Base-by-base conservation (phyloP, 2,888 invertebrate genomes). In the Lissonota sp. region DNA sequence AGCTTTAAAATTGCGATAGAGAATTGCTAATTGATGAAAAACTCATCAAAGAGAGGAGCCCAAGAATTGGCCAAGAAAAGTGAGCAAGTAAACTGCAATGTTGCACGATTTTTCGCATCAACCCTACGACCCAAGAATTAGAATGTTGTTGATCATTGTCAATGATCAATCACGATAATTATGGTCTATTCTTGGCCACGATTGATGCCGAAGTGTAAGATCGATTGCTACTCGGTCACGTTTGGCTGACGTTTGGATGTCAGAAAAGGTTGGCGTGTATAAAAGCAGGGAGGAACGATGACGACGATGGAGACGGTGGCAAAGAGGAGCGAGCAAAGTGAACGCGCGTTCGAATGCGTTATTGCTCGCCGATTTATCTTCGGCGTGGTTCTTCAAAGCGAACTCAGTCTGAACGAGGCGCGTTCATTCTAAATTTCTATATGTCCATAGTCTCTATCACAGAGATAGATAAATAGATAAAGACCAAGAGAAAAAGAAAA, bases 321-420 rank as follows among this genome's bases (percentile, higher is more conserved):
- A 26, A n/a, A 51, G 10, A 51, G 10, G 55, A 39, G n/a, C 12
- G 39, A 14, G 51, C 37, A 6, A 64, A 39, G n/a, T 10, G 39
- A 14, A 42, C 37, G 6, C 4, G 40, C 6, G 46, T 51, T 46
- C 75, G 57, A 53, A 46, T 57, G n/a, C 44, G 72, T 71, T 71
- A 79, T 79, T 82, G 79, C 78, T 71, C 42, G 60, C 40, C 81
- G 62, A 79, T 82, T 78, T 82, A 71, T 78, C 75, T 79, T 67
- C 1, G 12, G 37, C 46, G 63, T 14, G 67, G 71, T 55, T 77
- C 73, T 80, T 77, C 77, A 79, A 82, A 82, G 78, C 75, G 57
- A 82, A 71, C 75, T 72, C 67, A 55, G 44, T 55, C 57, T 46
- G 75, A 75, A 62, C 62, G 42, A 58, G 67, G 62, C 55, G 53